Evolutionary conservation across 1,140 invertebrate species (phyloP), one percentile per base, ranked within the genome.

Genomic region (Orius insidiosus): DNA sequence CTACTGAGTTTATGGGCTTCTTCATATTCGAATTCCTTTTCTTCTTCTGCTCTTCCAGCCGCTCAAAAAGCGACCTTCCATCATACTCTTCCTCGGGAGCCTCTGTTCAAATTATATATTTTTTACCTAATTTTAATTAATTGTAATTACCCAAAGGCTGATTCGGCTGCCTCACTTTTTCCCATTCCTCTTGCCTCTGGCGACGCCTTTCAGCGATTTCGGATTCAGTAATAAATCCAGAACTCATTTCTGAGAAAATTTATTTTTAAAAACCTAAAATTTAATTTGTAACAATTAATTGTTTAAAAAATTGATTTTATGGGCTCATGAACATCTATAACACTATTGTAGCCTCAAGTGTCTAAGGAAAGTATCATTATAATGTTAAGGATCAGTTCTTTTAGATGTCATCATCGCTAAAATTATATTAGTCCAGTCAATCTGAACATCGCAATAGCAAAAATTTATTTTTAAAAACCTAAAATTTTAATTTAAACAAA

Each of bases 1-100:
- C 67, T 72, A 94, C 88, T 93, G 5, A 95, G 65, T 66, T 87
- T 88, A 57, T 87, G 82, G 8, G 88, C 78, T 65, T 96, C 92
- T 64, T 96, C 90, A 72, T 80, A 92, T 68, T 96, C 90, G 33
- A 84, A 70, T 57, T 96, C 84, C 55, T 83, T 81, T 61, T 85
- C 85, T 37, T 80, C 71, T 59, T 87, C 86, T 57, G 95, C 86
- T 57, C 89, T 63, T 96, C 79, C 7, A 97, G 64, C 33, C 85
- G 70, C 37, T 93, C 85, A 65, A 74, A 97, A 8, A 96, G 63
- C 6, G 86, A 87, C 48, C 89, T 67, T 8, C 69, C 69, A 62
- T 95, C 90, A 38, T 59, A 59, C 53, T 68, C 65, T 59, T 87
- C 85, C 61, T 92, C 86, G 8, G 89, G 89, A 30, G 74, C 75